These are phyloP conservation scores for Ammospiza nelsoni DNA, from an alignment of 2,113 vertebrate species.

Conservation along the genomic window DNA sequence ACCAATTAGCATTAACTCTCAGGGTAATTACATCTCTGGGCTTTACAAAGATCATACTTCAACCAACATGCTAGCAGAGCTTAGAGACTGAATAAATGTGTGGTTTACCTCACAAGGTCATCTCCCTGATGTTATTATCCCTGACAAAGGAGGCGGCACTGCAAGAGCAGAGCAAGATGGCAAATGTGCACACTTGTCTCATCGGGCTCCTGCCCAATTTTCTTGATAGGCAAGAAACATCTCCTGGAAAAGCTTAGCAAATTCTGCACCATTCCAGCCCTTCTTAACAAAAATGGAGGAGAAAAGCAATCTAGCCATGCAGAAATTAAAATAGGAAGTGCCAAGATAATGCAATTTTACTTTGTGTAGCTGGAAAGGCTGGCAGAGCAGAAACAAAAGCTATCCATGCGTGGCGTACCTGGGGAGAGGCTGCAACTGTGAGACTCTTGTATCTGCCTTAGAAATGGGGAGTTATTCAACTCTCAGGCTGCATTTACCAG, in stretches of 20 bases:
- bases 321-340: constrained; percentile 50
- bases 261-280: neutral
- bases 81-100: constrained; percentile 31
- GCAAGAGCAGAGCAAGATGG: constrained; percentile 24
- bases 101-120: constrained; percentile 38
- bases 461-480: neutral
- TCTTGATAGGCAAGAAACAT: neutral
- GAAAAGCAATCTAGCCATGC: constrained; percentile 35
- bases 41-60: constrained; percentile 50
- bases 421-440: neutral
- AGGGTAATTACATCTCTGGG: constrained; percentile 39
- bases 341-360: constrained; percentile 47
- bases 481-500: neutral
- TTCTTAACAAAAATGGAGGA: constrained; percentile 17
- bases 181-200: constrained; percentile 13
- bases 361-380: constrained; percentile 17
- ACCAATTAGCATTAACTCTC: constrained; percentile 61
- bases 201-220: neutral
- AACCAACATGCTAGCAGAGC: constrained; percentile 13
- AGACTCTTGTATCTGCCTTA: neutral
- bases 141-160: neutral
- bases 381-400: constrained; percentile 46
- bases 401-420: neutral
- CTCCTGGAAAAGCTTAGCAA: constrained; percentile 11
- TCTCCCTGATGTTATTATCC: constrained; percentile 31